These are phyloP conservation scores for Mimumesa dahlbomi DNA, from an alignment of 2,888 invertebrate genomes.

Conservation along the genomic window DNA sequence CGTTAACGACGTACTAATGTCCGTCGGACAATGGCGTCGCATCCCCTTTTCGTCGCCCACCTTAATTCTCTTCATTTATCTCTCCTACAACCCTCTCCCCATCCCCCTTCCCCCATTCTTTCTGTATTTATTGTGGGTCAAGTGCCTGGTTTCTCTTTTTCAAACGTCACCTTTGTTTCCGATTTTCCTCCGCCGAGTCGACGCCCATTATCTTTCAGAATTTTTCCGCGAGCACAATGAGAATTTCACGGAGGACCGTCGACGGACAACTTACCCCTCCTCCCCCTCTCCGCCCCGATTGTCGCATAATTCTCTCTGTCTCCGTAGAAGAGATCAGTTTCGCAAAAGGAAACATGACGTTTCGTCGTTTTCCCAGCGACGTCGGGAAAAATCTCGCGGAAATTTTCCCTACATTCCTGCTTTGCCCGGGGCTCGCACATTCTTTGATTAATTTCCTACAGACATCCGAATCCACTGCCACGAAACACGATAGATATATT, in stretches of 20 bases:
- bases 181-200: slow-evolving; percentile 12
- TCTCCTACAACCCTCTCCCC: slow-evolving; percentile 4
- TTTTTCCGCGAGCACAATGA: slow-evolving; percentile 20
- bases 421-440: slow-evolving; percentile 29
- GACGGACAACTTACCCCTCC: too few relatives aligned
- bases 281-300: too few relatives aligned
- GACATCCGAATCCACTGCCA: slow-evolving; percentile 26
- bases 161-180: slow-evolving; percentile 14
- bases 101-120: background rate
- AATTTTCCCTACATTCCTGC: slow-evolving; percentile 29
- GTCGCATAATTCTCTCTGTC: too few relatives aligned
- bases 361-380: slow-evolving; percentile 16
- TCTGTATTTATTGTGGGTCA: slow-evolving; percentile 34
- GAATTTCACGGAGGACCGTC: too few relatives aligned
- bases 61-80: slow-evolving; percentile 41
- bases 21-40: background rate
- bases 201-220: background rate
- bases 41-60: slow-evolving; percentile 17
- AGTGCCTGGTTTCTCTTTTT: slow-evolving; percentile 7
- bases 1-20: slow-evolving; percentile 41
- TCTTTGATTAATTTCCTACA: slow-evolving; percentile 48
- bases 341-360: slow-evolving; percentile 24
- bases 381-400: slow-evolving; percentile 22
- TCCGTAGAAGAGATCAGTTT: slow-evolving; percentile 9
- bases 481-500: slow-evolving; percentile 41